Conservation (phyloP, 2,797 vertebrate species). For the Scolopax bukidnonensis region DNA sequence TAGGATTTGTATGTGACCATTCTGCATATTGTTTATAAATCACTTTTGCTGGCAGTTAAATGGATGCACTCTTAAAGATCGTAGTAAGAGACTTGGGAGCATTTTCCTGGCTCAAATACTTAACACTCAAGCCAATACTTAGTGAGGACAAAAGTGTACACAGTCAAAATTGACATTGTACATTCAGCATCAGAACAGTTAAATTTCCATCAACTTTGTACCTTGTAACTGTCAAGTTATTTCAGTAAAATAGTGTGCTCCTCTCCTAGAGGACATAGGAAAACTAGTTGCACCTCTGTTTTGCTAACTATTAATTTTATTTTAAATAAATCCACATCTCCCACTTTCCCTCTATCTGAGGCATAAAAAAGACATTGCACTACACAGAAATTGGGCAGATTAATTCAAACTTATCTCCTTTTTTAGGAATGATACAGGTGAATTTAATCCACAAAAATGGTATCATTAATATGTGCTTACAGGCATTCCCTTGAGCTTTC, state of each 20-base stretch:
- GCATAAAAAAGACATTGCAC: neutral
- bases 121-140: neutral
- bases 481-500: constrained; percentile 27
- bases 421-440: neutral
- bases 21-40: neutral
- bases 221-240: neutral
- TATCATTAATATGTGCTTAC: constrained; percentile 14
- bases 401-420: neutral
- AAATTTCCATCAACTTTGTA: neutral
- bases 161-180: neutral
- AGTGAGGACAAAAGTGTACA: neutral
- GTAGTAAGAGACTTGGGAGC: neutral
- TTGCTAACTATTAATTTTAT: neutral
- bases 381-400: neutral
- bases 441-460: constrained; percentile 34
- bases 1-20: neutral
- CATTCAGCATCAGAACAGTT: neutral
- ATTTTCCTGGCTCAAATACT: neutral
- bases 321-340: neutral
- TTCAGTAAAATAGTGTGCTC: neutral
- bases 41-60: neutral
- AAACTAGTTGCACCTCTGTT: neutral
- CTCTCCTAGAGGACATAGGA: neutral
- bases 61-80: neutral
- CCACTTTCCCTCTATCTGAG: neutral